Conservation (phyloP, 2,888 invertebrate genomes). For the Ochropleura plecta region DNA sequence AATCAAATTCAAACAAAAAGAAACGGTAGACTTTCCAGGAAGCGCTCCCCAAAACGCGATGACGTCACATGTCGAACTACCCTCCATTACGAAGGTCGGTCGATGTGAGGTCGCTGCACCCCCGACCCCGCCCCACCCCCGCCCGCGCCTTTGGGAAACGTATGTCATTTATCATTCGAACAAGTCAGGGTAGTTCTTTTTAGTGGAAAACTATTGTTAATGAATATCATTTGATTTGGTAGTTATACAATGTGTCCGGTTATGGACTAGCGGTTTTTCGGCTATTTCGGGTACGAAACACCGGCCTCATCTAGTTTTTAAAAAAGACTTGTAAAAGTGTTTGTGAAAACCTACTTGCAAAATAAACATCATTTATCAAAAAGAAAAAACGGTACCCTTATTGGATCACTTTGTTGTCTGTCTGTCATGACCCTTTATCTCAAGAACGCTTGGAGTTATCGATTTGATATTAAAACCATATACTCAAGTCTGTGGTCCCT, state of each 20-base stretch:
- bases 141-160: neutral
- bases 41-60: slow-evolving; percentile 30
- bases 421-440: no score
- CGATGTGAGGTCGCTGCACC: slow-evolving; percentile 46
- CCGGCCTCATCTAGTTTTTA: no score
- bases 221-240: neutral
- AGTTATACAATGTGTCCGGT: neutral
- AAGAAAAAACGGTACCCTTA: no score
- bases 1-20: slow-evolving; percentile 17
- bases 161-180: slow-evolving; percentile 14
- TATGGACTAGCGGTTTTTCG: no score
- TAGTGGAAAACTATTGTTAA: neutral
- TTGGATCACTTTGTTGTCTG: no score
- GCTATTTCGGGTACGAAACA: no score
- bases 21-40: slow-evolving; percentile 33
- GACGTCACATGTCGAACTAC: slow-evolving; percentile 51
- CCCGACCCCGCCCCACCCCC: neutral
- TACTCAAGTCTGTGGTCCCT: no score
- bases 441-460: no score
- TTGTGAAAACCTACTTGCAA: no score
- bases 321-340: no score
- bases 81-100: slow-evolving; percentile 54
- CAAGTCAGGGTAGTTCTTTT: neutral
- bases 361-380: no score
- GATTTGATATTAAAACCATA: no score